A percentile compares a stretch with the other conserved stretches of the same genome.
Evolutionary conservation across 2,113 vertebrate species (phyloP).

Genomic region (Bujurquina vittata): DNA sequence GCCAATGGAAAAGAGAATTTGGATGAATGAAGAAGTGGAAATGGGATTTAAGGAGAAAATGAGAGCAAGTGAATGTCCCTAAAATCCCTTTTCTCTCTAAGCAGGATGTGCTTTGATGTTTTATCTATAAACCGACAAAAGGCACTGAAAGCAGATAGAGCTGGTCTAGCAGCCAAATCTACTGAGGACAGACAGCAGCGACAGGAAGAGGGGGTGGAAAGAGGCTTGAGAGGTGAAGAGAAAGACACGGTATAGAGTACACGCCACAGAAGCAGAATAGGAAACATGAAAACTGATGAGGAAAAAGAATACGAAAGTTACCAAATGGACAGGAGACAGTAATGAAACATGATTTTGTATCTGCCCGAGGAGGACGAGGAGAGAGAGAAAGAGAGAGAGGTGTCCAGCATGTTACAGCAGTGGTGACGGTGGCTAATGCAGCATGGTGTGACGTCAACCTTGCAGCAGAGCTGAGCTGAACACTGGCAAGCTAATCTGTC

Average conservation of each 20-base stretch:
- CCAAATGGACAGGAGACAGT: not conserved
- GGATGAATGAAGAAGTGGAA: constrained; percentile 53
- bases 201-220: constrained; percentile 55
- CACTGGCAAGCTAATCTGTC: constrained; percentile 71
- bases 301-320: constrained; percentile 19
- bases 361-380: constrained; percentile 7
- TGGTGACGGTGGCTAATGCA: constrained; percentile 74
- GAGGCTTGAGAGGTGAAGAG: constrained; percentile 45
- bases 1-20: constrained; percentile 42
- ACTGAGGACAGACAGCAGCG: constrained; percentile 51
- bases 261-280: constrained; percentile 28
- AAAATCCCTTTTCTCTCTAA: constrained; percentile 70
- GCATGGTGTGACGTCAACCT: constrained; percentile 77
- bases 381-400: constrained; percentile 19
- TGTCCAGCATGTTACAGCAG: constrained; percentile 64
- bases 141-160: constrained; percentile 65
- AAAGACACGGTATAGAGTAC: constrained; percentile 33
- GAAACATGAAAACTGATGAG: constrained; percentile 27
- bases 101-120: constrained; percentile 77
- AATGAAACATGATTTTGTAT: constrained; percentile 21
- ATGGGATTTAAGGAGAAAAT: constrained; percentile 65
- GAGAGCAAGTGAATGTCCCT: constrained; percentile 65
- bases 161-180: constrained; percentile 62
- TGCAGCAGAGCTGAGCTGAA: constrained; percentile 74
- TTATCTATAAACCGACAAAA: constrained; percentile 75